These are phyloP conservation scores for Caenorhabditis panamensis DNA, from an alignment of 2,888 invertebrate genomes.

Conservation along the genomic window DNA sequence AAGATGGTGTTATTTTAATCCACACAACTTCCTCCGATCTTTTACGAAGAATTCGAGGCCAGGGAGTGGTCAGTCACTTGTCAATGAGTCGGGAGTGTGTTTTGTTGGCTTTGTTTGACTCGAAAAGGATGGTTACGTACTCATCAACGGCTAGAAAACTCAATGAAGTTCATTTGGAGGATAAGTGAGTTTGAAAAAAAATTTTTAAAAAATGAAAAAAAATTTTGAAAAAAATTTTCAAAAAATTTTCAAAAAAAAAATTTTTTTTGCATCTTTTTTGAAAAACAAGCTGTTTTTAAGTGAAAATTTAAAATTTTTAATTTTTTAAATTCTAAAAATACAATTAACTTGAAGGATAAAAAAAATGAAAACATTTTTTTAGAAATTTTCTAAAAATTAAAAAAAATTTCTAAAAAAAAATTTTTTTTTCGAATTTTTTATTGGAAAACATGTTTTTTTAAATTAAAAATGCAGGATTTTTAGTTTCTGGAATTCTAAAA, in stretches of 20 bases:
- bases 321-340: too few species aligned
- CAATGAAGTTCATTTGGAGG: conserved; percentile 64
- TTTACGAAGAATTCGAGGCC: conserved; percentile 87
- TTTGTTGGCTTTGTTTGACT: conserved; percentile 90
- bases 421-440: too few species aligned
- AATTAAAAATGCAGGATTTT: too few species aligned
- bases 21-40: conserved; percentile 98
- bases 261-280: background rate
- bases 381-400: background rate
- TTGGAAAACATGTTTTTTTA: too few species aligned
- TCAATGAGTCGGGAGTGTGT: conserved; percentile 93
- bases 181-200: conserved; percentile 64
- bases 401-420: too few species aligned
- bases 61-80: conserved; percentile 67
- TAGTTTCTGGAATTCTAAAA: too few species aligned
- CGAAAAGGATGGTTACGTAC: conserved; percentile 71
- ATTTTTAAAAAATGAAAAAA: too few species aligned
- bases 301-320: background rate
- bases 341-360: too few species aligned
- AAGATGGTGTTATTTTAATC: conserved; percentile 94
- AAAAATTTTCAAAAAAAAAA: too few species aligned
- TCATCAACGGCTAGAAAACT: conserved; percentile 76
- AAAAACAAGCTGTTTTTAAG: background rate
- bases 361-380: background rate
- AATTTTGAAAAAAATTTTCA: too few species aligned